Evolutionary conservation across 2,797 vertebrate species (phyloP), one percentile per base, ranked within the genome.

Genomic region (Pogoniulus pusillus): DNA sequence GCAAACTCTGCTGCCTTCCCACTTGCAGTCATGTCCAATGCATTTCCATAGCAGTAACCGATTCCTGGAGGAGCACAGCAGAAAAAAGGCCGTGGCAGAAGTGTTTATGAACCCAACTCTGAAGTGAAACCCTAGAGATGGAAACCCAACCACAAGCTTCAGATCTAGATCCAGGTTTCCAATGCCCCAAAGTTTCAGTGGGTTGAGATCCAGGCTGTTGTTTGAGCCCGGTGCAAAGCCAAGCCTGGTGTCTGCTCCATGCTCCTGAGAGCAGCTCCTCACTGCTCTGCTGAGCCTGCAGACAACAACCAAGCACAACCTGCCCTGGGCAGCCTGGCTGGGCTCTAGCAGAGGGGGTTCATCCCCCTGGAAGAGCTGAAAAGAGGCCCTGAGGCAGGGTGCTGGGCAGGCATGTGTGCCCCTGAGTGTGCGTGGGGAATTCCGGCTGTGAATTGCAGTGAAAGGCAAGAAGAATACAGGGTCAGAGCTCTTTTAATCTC

Each of bases 401-500:
- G 64, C 81, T 90, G 86, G 87, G 59, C 1, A 4, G 82, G 59
- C 1, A 3, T 11, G 17, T 63, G 51, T 78, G 82, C 58, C 70
- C 71, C 49, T 0, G 0, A 63, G n/a, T 0, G 0, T 24, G 34
- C n/a, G 2, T 6, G 29, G 53, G 34, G 78, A 60, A 30, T 94
- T 91, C 64, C 54, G 70, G 64, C 32, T 90, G 39, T 35, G 75
- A 70, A 70, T 41, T 39, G 10, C 82, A 93, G 69, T 5, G 58
- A 91, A 88, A 81, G 45, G 60, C 85, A 93, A 93, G 76, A 85
- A 89, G 55, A 94, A 91, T 90, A 91, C 29, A 64, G 66, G 79
- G 84, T 92, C 88, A 90, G 87, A 84, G 89, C 78, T 92, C 77
- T 87, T 93, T 81, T 90, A 87, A 95, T 96, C 84, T 89, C 80